Conservation (phyloP, 2,113 vertebrate genomes). For the Pyxicephalus adspersus region DNA sequence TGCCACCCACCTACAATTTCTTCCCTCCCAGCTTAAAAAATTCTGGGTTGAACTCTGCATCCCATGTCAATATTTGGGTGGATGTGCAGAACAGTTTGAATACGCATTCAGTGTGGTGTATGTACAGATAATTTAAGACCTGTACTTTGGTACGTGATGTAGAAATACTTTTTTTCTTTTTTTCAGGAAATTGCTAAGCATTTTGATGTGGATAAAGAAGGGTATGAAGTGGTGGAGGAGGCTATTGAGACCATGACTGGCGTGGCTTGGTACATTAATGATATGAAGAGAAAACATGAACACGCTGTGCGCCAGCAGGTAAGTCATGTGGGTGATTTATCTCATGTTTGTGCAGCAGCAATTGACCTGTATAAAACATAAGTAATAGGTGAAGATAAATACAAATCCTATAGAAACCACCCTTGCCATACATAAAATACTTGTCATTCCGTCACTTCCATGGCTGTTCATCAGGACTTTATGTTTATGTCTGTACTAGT, state of each 20-base stretch:
- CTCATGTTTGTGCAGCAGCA: too few species aligned
- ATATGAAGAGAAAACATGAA: constrained; percentile 97
- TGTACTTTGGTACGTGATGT: too few species aligned
- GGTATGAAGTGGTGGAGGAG: constrained; percentile 89
- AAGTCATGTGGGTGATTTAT: constrained; percentile 6
- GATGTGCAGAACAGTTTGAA: neutral
- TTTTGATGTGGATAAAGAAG: constrained; percentile 82
- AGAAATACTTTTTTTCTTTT: neutral
- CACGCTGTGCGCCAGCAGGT: constrained; percentile 95
- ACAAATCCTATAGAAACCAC: neutral
- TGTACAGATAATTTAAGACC: too few species aligned
- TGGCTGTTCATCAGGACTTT: too few species aligned
- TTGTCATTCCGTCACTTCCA: neutral
- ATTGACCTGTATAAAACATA: too few species aligned
- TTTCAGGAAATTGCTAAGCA: constrained; percentile 92
- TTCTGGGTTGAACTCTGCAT: too few species aligned
- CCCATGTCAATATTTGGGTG: too few species aligned
- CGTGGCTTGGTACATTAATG: constrained; percentile 98
- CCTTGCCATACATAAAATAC: neutral
- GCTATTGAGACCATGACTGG: constrained; percentile 97
- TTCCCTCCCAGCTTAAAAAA: too few species aligned
- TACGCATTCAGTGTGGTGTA: neutral
- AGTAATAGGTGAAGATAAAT: neutral
- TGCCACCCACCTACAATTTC: too few species aligned
- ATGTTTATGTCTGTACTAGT: too few species aligned